Evolutionary conservation across 1,140 invertebrate genomes (phyloP), one percentile per base, ranked within the genome.

Genomic region (Zaprionus inermis): DNA sequence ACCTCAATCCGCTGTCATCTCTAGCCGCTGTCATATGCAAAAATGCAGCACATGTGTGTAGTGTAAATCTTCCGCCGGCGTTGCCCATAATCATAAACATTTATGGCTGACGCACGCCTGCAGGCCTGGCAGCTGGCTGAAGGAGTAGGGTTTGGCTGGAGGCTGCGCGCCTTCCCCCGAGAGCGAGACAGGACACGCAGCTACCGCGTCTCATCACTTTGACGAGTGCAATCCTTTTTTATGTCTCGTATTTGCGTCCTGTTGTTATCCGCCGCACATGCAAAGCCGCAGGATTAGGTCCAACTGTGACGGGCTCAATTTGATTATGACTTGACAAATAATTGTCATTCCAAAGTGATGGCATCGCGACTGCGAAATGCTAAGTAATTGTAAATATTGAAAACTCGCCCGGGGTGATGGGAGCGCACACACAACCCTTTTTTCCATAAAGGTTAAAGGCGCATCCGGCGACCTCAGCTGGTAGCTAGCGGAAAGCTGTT

Each of bases 311-410:
- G 66, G 65, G 78, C 72, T 78, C 81, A 89, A 89, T 89, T 89
- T 89, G 84, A 81, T 89, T 84, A 84, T 89, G 84, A 89, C 85
- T 89, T 89, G 84, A 89, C 84, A 89, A 89, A 89, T 89, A 89
- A 89, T 89, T 89, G 84, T 89, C 84, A 84, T 81, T 78, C 78
- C 84, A 81, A 89, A 89, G 84, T 89, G 85, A 89, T 28, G 24
- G 24, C 60, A 80, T 74, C 71, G 61, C 80, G 84, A 84, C 80
- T 88, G 83, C 2, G 76, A 84, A 81, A 84, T 89, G 78, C 78
- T 84, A 89, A 89, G 84, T 89, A 89, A 89, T 89, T 89, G 84
- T 90, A 89, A 89, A 89, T 89, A 89, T 89, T 89, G 80, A 89
- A 84, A 75, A 78, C 76, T 80, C 79, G 49, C 57, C 54, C 51